Base-by-base conservation (phyloP, 1,140 invertebrate genomes). In the Pogonus chalceus region DNA sequence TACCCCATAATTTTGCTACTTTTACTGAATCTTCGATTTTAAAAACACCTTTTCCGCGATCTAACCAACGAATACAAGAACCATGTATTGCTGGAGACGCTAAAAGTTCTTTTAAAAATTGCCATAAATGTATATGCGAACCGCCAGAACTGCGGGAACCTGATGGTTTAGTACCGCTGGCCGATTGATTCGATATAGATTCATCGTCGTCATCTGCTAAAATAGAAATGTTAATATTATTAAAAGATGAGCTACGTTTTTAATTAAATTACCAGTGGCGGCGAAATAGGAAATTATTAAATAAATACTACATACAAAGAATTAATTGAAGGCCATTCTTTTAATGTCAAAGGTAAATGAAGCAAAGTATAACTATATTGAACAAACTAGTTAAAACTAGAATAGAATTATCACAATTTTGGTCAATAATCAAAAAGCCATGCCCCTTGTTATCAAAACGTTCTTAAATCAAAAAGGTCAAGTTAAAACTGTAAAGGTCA, bases 21-120 rank as follows among this genome's bases (percentile, higher is more conserved):
- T 89, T 81, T 18, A 96, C 92, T 3, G 93, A 97, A 74, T 98
- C 95, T 71, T 99, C 96, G 67, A 99, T 99, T 77, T 98, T 99
- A 78, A 99, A 99, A 9, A 98, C 90, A 14, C 96, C 94, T 70
- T 91, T 90, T 66, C 76, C 79, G 61, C 93, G 82, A 67, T 99
- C 93, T 53, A 98, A 71, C 96, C 96, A 99, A 58, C 94, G 83
- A 63, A 99, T 98, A 66, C 92, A 96, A 0, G 87, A 87, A 1
- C 90, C 90, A 67, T 96, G 89, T 1, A 85, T 69, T 47, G 90
- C 84, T 0, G 92, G 88, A 23, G 90, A 84, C 4, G 86, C 79
- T 0, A 99, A 76, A 10, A 99, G 79, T 71, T 99, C 96, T 66
- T 97, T 96, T 14, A 99, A 76, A 72, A 99, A 99, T 71, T 98